Percentiles rank a stretch among this genome's conserved stretches.
Conservation (phyloP, 2,888 invertebrate species). For the Hypomecis punctinalis region DNA sequence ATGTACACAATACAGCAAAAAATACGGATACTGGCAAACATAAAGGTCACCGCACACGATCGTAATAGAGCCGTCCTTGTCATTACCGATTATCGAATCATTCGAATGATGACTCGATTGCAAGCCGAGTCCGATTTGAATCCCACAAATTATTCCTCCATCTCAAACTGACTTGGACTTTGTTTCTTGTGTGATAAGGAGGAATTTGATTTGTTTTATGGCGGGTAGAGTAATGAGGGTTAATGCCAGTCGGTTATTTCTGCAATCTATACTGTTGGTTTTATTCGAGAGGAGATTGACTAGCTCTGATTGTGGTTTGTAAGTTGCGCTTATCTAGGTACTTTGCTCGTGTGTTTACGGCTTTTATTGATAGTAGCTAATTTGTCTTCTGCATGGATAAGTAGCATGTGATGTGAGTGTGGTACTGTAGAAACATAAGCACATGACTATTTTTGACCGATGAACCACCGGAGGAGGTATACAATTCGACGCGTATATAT, state of each 20-base stretch:
- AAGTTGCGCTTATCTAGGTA: slow-evolving; percentile 62
- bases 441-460: no score
- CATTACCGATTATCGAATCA: slow-evolving; percentile 73
- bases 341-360: slow-evolving; percentile 57
- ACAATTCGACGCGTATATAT: no score
- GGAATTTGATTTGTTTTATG: slow-evolving; percentile 46
- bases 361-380: slow-evolving; percentile 9
- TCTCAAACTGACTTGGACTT: slow-evolving; percentile 45
- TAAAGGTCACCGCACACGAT: slow-evolving; percentile 68
- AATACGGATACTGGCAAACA: slow-evolving; percentile 23
- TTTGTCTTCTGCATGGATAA: neutral
- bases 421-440: no score
- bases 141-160: slow-evolving; percentile 52
- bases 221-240: slow-evolving; percentile 71
- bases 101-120: slow-evolving; percentile 63
- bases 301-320: slow-evolving; percentile 67
- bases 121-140: slow-evolving; percentile 57
- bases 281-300: slow-evolving; percentile 71
- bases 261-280: slow-evolving; percentile 80
- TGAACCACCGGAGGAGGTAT: no score
- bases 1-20: slow-evolving; percentile 20
- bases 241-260: slow-evolving; percentile 76
- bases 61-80: slow-evolving; percentile 61
- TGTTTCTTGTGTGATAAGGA: slow-evolving; percentile 43
- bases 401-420: no score